Conservation (phyloP, 2,797 vertebrate genomes). For the Strix occidentalis region DNA sequence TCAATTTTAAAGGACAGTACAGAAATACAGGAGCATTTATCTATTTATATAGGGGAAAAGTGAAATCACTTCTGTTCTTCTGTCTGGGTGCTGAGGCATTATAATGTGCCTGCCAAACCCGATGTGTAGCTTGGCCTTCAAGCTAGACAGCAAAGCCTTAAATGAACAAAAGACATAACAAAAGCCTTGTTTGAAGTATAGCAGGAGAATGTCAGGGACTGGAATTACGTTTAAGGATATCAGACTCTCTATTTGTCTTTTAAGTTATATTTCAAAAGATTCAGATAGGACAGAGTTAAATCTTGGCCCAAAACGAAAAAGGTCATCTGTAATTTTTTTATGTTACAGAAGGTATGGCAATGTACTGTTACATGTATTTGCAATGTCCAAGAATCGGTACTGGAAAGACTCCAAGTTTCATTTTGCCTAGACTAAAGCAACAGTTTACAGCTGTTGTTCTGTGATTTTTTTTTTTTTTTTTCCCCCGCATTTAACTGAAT, state of each 20-base stretch:
- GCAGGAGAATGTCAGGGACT: not conserved
- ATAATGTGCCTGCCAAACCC: not conserved
- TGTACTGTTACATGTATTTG: not conserved
- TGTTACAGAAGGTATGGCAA: rapidly evolving
- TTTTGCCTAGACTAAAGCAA: not conserved
- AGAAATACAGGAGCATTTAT: not conserved
- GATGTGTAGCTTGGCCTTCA: slow-evolving; percentile 13
- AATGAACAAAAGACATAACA: slow-evolving; percentile 3
- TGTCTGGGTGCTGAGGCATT: not conserved
- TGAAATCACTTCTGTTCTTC: slow-evolving; percentile 5
- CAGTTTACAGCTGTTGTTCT: not conserved
- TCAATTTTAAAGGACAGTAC: not conserved
- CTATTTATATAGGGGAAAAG: not conserved
- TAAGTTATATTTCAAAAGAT: not conserved
- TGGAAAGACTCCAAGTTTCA: not conserved
- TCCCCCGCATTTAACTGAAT: rapidly evolving
- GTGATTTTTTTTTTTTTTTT: not conserved
- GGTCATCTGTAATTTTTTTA: not conserved
- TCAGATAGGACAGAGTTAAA: not conserved
- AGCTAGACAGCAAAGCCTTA: not conserved
- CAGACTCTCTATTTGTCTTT: not conserved
- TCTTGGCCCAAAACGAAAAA: not conserved
- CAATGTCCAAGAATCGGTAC: not conserved
- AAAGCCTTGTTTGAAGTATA: slow-evolving; percentile 8
- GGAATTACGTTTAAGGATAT: not conserved